These are phyloP conservation scores for Bombus impatiens DNA, from an alignment of 1,140 invertebrate genomes.

Conservation along the genomic window DNA sequence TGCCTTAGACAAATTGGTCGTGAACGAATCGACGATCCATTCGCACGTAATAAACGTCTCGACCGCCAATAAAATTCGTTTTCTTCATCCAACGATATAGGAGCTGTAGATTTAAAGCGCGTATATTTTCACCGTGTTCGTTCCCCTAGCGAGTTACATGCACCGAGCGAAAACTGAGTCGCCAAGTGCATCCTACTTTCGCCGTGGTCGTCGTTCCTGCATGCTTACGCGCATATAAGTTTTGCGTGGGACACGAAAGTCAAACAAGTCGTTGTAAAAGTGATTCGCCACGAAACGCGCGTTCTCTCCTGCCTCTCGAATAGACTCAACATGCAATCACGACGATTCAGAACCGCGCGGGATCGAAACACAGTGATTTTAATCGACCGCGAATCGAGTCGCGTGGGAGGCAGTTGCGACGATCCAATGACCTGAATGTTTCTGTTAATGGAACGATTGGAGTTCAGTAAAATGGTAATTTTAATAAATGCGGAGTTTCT, in stretches of 20 bases:
- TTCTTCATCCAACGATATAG: neutral
- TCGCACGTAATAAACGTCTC: neutral
- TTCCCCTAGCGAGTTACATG: constrained; percentile 23
- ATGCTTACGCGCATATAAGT: constrained; percentile 30
- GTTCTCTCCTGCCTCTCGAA: neutral
- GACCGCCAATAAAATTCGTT: neutral
- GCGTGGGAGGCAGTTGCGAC: neutral
- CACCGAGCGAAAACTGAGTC: constrained; percentile 45
- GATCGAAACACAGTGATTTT: constrained; percentile 33
- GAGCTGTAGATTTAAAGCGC: neutral
- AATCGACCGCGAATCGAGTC: neutral
- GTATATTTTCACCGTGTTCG: constrained; percentile 27
- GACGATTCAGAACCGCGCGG: neutral
- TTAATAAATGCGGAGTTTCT: neutral
- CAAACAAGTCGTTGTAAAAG: constrained; percentile 51
- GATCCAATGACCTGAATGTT: neutral
- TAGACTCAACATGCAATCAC: constrained; percentile 26
- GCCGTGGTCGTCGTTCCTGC: constrained; percentile 52
- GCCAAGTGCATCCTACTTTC: constrained; percentile 74
- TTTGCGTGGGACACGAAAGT: constrained; percentile 62
- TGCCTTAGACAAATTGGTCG: neutral
- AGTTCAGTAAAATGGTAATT: neutral
- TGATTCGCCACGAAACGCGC: constrained; percentile 21
- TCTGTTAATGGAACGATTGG: neutral
- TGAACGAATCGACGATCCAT: neutral